Evolutionary conservation across 2,113 vertebrate genomes (phyloP), one percentile per base, ranked within the genome.

Genomic region (Zosterops japonicus): DNA sequence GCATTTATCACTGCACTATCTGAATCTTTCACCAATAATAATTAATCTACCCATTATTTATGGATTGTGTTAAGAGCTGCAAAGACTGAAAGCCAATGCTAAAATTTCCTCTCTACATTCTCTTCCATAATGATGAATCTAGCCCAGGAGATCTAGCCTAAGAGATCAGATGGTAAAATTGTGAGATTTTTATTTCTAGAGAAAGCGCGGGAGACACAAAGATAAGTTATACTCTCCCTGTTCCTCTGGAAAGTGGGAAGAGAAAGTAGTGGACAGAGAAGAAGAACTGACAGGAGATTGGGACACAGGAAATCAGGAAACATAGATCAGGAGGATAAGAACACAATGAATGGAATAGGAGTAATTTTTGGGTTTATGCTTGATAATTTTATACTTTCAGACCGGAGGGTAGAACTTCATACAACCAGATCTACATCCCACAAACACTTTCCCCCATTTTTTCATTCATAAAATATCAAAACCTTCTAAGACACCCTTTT

Each of bases 1-100:
- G 16, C 46, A 89, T 86, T 91, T 95, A 87, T 96, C 82, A 91
- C 10, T 35, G 52, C 11, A 19, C 59, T 88, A 80, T 77, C 46
- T 72, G 79, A 93, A 88, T 61, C 33, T 36, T 94, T 77, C 12
- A 23, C 33, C 50, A 67, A 63, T 84, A 90, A 71, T 87, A 84
- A 92, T 94, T 91, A 77, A 83, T 83, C 46, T 71, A 89, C 82
- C 67, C 63, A 61, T 96, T 94, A 91, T 94, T 96, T 93, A 92
- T 60, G 28, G 31, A 53, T 87, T 78, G 5, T 75, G 33, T 83
- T 94, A 60, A 83, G 72, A 70, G 9, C 17, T 84, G n/a, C 12
- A 13, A 74, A 67, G 47, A 27, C 28, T 71, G 77, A 93, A 96
- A 92, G 13, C 44, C 76, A 87, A 60, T 84, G 60, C 13, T 76